Evolutionary conservation across 2,797 vertebrate species (phyloP).

Genomic region (Phalloptychus januarius): DNA sequence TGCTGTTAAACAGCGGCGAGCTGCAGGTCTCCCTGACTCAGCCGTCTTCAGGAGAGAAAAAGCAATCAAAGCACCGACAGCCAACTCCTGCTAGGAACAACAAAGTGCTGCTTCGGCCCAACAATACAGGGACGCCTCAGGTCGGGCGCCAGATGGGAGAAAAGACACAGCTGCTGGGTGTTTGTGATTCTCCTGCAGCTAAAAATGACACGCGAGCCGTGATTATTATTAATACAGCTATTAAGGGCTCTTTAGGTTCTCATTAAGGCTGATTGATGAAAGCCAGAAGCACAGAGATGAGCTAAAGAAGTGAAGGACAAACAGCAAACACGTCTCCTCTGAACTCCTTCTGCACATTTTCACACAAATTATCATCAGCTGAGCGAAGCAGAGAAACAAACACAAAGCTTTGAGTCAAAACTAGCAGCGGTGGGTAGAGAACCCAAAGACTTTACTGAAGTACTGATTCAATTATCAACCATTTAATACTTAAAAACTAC

Average conservation of each 20-base stretch:
- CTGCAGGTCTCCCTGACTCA: slow-evolving; percentile 58
- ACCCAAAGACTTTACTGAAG: too few relatives aligned
- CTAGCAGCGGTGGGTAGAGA: too few relatives aligned
- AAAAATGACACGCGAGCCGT: neutral
- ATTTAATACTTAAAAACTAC: too few relatives aligned
- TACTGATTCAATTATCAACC: too few relatives aligned
- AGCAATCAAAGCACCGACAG: slow-evolving; percentile 38
- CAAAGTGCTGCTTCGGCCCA: slow-evolving; percentile 28
- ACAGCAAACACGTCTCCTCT: neutral
- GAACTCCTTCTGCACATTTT: neutral
- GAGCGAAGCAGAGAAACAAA: neutral
- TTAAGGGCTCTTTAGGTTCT: slow-evolving; percentile 10
- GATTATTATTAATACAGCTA: slow-evolving; percentile 13
- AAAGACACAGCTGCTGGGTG: neutral
- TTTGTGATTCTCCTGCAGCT: neutral
- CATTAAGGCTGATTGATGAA: slow-evolving; percentile 10
- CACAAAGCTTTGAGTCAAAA: neutral
- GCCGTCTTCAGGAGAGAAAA: slow-evolving; percentile 36
- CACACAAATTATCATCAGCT: neutral
- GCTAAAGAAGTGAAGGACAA: neutral
- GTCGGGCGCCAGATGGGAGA: neutral
- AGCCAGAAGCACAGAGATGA: slow-evolving; percentile 1
- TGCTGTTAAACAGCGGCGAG: slow-evolving; percentile 40
- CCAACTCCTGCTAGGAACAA: slow-evolving; percentile 25
- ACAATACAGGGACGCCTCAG: slow-evolving; percentile 8